Conservation (phyloP, 1,140 invertebrate species). For the Drosophila carrolli region DNA sequence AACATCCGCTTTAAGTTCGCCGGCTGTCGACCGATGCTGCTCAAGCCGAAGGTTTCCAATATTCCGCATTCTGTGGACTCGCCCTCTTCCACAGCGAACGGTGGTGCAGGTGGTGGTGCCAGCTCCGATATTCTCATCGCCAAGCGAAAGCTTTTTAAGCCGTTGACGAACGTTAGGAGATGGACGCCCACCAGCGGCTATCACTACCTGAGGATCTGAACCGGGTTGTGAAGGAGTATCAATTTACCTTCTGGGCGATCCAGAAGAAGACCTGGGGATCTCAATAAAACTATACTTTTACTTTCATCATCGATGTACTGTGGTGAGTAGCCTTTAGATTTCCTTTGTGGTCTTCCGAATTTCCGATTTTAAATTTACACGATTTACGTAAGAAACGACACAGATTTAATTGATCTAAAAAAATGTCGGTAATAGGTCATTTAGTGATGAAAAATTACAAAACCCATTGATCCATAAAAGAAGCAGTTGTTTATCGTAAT, state of each 20-base stretch:
- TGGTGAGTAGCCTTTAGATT: not conserved
- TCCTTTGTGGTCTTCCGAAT: not conserved
- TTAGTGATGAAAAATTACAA: too few species aligned
- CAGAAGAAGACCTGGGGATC: constrained; percentile 17
- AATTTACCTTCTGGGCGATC: not conserved
- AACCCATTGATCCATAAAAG: too few species aligned
- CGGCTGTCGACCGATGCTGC: constrained; percentile 71
- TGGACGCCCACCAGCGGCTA: constrained; percentile 54
- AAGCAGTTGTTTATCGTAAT: too few species aligned
- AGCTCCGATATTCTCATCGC: constrained; percentile 77
- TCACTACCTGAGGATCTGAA: constrained; percentile 67
- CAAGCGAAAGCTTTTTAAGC: constrained; percentile 73
- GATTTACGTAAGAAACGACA: too few species aligned
- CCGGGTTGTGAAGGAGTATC: not conserved
- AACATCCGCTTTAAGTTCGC: constrained; percentile 81
- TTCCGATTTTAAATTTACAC: not conserved
- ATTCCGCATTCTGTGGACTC: constrained; percentile 32
- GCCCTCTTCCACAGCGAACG: constrained; percentile 26
- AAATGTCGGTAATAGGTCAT: too few species aligned
- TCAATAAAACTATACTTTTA: constrained; percentile 22
- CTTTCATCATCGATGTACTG: too few species aligned
- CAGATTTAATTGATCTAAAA: too few species aligned
- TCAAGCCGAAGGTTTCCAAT: constrained; percentile 59
- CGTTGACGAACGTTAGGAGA: constrained; percentile 64
- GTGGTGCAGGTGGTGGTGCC: constrained; percentile 26